A percentile compares a stretch with the other conserved stretches of the same genome.
Conservation (phyloP, 1,140 invertebrate species). For the Physella acuta region DNA sequence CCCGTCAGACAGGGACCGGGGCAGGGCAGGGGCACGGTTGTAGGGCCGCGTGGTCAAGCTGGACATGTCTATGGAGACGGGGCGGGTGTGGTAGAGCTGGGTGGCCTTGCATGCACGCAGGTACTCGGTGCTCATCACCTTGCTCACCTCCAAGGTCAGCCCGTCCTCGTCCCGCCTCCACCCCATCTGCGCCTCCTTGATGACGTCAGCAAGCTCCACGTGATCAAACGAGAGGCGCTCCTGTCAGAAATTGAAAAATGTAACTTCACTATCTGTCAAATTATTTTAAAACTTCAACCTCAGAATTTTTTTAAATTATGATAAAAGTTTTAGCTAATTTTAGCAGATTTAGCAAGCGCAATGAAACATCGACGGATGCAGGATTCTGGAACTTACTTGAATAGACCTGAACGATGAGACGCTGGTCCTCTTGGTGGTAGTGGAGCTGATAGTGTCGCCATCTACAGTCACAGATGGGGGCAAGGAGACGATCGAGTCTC, state of each 20-base stretch:
- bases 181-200: constrained; percentile 15
- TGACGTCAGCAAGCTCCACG: constrained; percentile 18
- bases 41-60: background rate
- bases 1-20: constrained; percentile 12
- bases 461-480: background rate
- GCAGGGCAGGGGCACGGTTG: background rate
- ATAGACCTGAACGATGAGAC: background rate
- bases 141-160: constrained; percentile 10
- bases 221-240: constrained; percentile 14
- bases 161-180: constrained; percentile 13
- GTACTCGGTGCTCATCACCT: constrained; percentile 18
- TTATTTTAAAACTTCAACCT: background rate
- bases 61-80: background rate
- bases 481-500: background rate
- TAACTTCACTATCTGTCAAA: background rate
- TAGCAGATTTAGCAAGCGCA: background rate
- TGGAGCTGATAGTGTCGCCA: background rate
- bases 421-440: background rate
- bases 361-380: background rate
- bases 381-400: background rate
- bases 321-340: background rate
- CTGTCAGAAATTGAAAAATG: background rate
- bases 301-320: background rate
- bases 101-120: constrained; percentile 8
- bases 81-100: constrained; percentile 8